A percentile compares a stretch with the other conserved stretches of the same genome.
These are phyloP conservation scores for Nowickia ferox DNA, from an alignment of 2,888 invertebrate species.

Conservation along the genomic window DNA sequence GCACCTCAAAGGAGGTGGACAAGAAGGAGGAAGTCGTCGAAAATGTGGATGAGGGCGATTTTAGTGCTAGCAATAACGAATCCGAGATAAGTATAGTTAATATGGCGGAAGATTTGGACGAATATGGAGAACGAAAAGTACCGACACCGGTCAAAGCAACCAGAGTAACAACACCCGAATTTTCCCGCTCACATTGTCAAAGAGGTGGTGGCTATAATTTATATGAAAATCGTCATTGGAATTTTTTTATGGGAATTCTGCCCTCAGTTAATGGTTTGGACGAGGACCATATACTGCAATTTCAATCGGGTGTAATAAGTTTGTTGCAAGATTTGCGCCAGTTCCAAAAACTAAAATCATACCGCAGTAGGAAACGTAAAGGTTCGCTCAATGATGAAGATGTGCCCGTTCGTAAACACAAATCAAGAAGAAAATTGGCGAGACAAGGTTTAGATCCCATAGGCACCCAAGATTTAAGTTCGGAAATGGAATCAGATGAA, in stretches of 20 bases:
- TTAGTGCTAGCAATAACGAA: not conserved
- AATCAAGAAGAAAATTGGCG: not conserved
- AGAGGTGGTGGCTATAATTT: not conserved
- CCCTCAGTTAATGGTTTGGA: constrained; percentile 42
- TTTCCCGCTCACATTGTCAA: not conserved
- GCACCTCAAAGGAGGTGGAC: not conserved
- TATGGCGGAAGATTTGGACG: not conserved
- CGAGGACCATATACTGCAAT: constrained; percentile 60
- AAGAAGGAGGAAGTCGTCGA: not conserved
- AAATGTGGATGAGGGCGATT: not conserved
- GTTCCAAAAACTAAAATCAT: constrained; percentile 36
- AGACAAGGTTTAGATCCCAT: constrained; percentile 12
- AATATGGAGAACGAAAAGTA: not conserved
- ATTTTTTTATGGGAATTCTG: constrained; percentile 60
- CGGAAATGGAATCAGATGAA: constrained; percentile 29
- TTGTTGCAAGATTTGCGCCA: constrained; percentile 53
- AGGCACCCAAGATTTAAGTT: not conserved
- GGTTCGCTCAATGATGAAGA: not conserved
- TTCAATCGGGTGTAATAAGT: constrained; percentile 55
- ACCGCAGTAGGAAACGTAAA: not conserved
- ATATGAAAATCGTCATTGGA: constrained; percentile 61
- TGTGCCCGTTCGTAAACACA: not conserved
- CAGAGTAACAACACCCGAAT: not conserved
- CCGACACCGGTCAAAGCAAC: not conserved
- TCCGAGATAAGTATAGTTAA: not conserved